Conservation (phyloP, 2,888 invertebrate species). For the Drosophila sordidula region DNA sequence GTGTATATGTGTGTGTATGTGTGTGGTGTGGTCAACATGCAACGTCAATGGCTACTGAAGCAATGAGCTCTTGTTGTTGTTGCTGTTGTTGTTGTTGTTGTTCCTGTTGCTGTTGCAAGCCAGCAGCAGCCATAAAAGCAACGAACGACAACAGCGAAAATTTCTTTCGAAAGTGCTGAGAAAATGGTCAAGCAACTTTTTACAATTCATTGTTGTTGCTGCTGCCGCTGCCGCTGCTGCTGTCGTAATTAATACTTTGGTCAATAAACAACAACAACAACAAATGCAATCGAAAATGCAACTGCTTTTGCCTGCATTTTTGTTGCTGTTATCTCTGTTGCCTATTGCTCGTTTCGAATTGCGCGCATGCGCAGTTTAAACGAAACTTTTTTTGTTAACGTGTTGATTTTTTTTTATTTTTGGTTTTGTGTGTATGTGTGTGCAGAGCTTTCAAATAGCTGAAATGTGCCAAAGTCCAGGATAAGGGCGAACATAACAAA, state of each 20-base stretch:
- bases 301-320: conserved; percentile 18
- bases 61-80: conserved; percentile 25
- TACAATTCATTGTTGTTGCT: conserved; percentile 19
- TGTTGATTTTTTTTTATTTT: conserved; percentile 6
- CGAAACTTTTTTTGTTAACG: conserved; percentile 11
- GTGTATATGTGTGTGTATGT: conserved; percentile 11
- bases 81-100: conserved; percentile 23
- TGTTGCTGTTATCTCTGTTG: conserved; percentile 5
- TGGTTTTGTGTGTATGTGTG: conserved; percentile 18
- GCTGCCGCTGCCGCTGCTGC: conserved; percentile 27
- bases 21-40: conserved; percentile 57
- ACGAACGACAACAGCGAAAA: conserved; percentile 42
- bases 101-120: conserved; percentile 9
- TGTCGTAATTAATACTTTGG: conserved; percentile 58
- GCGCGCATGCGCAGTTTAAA: conserved; percentile 44
- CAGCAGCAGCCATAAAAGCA: conserved; percentile 41
- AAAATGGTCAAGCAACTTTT: conserved; percentile 62
- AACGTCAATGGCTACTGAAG: conserved; percentile 54
- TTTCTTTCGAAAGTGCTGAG: conserved; percentile 74
- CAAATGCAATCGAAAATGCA: conserved; percentile 30
- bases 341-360: conserved; percentile 32
- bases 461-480: conserved; percentile 41
- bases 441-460: conserved; percentile 34
- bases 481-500: conserved; percentile 22
- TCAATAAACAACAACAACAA: conserved; percentile 47